Base-by-base conservation (phyloP, 2,113 vertebrate species). In the Caracal caracal region DNA sequence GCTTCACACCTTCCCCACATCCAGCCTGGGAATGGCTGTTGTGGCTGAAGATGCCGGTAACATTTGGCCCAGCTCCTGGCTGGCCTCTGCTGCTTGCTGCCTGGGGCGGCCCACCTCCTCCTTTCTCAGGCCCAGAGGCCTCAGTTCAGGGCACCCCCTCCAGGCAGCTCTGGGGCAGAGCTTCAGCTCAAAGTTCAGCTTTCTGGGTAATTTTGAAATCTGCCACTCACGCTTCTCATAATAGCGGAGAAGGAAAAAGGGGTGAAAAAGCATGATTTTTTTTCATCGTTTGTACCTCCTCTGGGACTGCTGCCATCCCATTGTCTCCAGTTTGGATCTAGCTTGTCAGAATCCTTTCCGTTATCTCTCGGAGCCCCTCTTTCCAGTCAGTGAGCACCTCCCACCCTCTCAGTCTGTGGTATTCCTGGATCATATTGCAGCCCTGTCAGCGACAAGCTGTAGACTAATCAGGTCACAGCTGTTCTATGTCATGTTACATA, bases 391-490 rank as follows among this genome's bases (percentile, higher is more conserved):
- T 8, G 65, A 95, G n/a, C 93, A 17, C 13, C 17, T 17, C 10
- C 17, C 22, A 19, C 6, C 75, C 16, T 59, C 71, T 17, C 75
- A 26, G 85, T 24, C 92, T 83, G 37, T n/a, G 73, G 47, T 20
- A 6, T 53, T 68, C 61, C 63, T 28, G 7, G 49, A 22, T 90
- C 59, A 10, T 3, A n/a, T 3, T 56, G 76, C 78, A 43, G 43
- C 26, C 76, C 81, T 68, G 15, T n/a, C 53, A 68, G 59, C 4
- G 10, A 81, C 76, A 96, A 78, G 78, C 76, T 82, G 30, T 26
- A 85, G 66, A 70, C 51, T 73, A 88, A 66, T 90, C 71, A 75
- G 82, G 73, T 68, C 81, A 85, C 78, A 97, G 94, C 88, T 94
- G 61, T 35, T 79, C 70, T 35, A 7, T 92, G 53, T 82, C 35